These are phyloP conservation scores for Ormyrus rosae DNA, from an alignment of 2,888 invertebrate species.

Conservation along the genomic window DNA sequence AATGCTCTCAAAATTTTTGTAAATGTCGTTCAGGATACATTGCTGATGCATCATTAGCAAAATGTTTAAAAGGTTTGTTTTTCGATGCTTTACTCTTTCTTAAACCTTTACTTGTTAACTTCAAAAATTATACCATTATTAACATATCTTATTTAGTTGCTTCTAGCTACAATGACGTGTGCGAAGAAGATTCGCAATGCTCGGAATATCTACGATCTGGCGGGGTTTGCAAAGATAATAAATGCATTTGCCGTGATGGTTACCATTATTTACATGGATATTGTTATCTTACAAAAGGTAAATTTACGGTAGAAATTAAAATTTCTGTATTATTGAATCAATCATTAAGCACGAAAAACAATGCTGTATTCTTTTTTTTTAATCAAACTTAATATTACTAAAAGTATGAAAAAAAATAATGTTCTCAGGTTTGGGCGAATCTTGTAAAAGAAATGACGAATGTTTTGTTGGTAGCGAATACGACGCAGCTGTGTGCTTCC, in stretches of 20 bases:
- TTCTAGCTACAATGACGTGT: conserved; percentile 60
- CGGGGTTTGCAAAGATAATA: conserved; percentile 60
- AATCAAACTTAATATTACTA: no score
- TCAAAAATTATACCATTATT: no score
- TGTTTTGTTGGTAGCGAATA: conserved; percentile 67
- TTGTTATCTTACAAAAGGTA: conserved; percentile 65
- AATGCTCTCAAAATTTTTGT: conserved; percentile 61
- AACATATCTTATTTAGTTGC: conserved; percentile 58
- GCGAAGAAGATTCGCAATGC: conserved; percentile 65
- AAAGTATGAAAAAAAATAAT: no score
- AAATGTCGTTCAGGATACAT: conserved; percentile 60
- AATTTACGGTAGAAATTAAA: conserved; percentile 5
- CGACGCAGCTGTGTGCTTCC: conserved; percentile 63
- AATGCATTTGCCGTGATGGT: conserved; percentile 63
- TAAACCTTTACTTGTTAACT: no score
- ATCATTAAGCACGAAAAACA: no score
- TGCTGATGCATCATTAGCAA: conserved; percentile 60
- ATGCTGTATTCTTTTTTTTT: no score
- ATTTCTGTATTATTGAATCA: no score
- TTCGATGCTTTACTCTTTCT: not conserved
- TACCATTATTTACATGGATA: conserved; percentile 67
- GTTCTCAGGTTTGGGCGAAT: conserved; percentile 60
- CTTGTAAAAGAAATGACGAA: conserved; percentile 64
- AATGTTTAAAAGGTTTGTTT: conserved; percentile 63
- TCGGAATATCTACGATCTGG: conserved; percentile 62